These are phyloP conservation scores for Pseudomyrmex dendroicus DNA, from an alignment of 1,140 invertebrate genomes.

Conservation along the genomic window DNA sequence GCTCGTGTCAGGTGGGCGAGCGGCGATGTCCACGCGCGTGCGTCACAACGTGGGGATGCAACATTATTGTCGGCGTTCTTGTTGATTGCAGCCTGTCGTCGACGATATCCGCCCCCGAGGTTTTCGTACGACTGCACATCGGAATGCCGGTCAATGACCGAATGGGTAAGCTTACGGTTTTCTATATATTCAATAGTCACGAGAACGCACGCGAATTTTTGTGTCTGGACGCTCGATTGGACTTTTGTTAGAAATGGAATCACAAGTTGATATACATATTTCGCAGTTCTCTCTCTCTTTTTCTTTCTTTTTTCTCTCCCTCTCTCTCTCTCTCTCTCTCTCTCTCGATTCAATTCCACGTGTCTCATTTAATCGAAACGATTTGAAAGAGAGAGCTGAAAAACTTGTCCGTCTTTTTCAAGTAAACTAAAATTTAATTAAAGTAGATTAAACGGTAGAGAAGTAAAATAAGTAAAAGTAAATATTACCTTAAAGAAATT, in stretches of 20 bases:
- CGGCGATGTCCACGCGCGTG: conserved; percentile 49
- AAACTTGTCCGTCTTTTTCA: neutral
- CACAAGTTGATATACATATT: conserved; percentile 42
- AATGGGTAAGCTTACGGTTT: conserved; percentile 47
- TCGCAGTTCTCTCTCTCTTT: neutral
- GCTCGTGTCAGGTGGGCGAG: conserved; percentile 44
- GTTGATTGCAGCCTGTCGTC: conserved; percentile 59
- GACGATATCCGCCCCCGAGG: conserved; percentile 54
- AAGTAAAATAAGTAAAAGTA: neutral
- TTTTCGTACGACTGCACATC: conserved; percentile 44
- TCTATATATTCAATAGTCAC: conserved; percentile 26
- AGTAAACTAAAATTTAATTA: neutral
- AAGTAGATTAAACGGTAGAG: neutral
- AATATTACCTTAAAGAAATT: neutral
- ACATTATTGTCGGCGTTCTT: conserved; percentile 55
- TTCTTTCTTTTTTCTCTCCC: too few species aligned
- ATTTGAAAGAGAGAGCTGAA: neutral
- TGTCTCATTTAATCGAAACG: conserved; percentile 27
- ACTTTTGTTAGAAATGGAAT: conserved; percentile 40
- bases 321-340: too few species aligned
- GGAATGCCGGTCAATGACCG: conserved; percentile 54
- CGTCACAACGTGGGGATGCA: conserved; percentile 35
- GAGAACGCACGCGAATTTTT: conserved; percentile 30
- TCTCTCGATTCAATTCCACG: conserved; percentile 8
- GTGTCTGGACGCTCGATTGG: conserved; percentile 21